A percentile compares a stretch with the other conserved stretches of the same genome.
These are phyloP conservation scores for Hippolais icterina DNA, from an alignment of 2,113 vertebrate species.

Conservation along the genomic window DNA sequence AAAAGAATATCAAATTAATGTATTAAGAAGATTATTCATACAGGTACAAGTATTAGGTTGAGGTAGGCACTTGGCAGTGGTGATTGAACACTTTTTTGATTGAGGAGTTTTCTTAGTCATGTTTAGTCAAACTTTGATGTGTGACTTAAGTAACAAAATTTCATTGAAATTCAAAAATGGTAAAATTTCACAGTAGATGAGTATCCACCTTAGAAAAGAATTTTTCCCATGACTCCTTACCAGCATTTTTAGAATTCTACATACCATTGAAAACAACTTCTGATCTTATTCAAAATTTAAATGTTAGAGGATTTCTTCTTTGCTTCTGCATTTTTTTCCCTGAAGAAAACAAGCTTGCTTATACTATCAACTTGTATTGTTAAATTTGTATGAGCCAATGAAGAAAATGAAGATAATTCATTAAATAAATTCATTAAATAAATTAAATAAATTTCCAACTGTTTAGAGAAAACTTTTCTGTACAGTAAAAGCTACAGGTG, in stretches of 20 bases:
- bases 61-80: background rate
- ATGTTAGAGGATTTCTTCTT: background rate
- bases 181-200: background rate
- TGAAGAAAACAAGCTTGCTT: background rate
- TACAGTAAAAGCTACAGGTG: background rate
- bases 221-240: background rate
- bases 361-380: background rate
- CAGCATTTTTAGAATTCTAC: background rate
- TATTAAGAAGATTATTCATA: background rate
- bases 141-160: background rate
- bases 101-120: background rate
- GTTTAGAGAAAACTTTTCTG: background rate
- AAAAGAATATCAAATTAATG: background rate
- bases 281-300: background rate
- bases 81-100: background rate
- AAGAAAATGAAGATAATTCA: background rate
- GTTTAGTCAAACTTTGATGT: background rate
- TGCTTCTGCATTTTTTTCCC: background rate
- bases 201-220: background rate
- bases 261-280: background rate
- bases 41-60: background rate
- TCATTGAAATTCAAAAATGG: background rate
- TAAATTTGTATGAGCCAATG: background rate
- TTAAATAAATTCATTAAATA: background rate
- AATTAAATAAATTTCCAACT: background rate